These are phyloP conservation scores for Rhodinocichla rosea DNA, from an alignment of 2,113 vertebrate species.

Conservation along the genomic window DNA sequence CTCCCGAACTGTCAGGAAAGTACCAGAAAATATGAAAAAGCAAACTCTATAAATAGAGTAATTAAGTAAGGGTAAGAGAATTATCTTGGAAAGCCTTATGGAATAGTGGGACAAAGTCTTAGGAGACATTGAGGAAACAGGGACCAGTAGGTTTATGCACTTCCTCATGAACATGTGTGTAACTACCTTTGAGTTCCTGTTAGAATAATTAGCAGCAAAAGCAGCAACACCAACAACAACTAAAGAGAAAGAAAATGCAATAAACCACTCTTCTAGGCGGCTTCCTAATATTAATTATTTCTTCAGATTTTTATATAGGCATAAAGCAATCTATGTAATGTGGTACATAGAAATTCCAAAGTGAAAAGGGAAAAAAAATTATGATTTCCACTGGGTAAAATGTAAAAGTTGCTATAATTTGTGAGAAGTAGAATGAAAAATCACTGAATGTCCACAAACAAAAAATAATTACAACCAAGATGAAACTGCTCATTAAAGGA, in stretches of 20 bases:
- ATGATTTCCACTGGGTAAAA: neutral
- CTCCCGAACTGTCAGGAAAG: neutral
- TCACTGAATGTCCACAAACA: conserved; percentile 4
- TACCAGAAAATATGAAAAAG: neutral
- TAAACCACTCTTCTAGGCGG: neutral
- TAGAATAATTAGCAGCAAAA: neutral
- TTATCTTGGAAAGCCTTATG: neutral
- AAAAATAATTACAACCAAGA: conserved; percentile 41
- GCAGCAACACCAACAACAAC: neutral
- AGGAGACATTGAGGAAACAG: neutral
- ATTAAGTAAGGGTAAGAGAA: neutral
- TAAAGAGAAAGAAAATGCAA: neutral
- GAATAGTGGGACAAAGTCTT: neutral
- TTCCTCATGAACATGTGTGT: neutral
- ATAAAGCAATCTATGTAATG: neutral
- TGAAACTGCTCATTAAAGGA: conserved; percentile 48
- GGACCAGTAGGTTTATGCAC: neutral
- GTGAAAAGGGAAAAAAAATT: neutral
- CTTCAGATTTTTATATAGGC: neutral
- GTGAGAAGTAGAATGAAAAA: neutral
- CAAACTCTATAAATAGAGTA: neutral
- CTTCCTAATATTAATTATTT: neutral
- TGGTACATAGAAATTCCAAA: neutral
- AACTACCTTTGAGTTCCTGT: neutral
- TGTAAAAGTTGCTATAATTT: neutral